Evolutionary conservation across 2,113 vertebrate genomes (phyloP).

Genomic region (Aramus guarauna): DNA sequence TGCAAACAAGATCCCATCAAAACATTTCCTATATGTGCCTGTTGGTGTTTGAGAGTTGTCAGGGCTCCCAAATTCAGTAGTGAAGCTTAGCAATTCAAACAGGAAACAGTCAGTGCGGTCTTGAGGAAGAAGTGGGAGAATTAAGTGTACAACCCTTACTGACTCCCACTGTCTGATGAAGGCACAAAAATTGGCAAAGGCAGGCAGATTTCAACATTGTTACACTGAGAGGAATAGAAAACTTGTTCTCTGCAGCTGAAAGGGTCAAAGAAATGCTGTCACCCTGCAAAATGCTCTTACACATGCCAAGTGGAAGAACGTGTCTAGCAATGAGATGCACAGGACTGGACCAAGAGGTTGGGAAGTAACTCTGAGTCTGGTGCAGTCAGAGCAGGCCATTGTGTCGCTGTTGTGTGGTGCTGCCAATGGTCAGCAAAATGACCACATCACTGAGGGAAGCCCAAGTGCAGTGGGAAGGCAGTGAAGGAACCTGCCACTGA

Average conservation of each 20-base stretch:
- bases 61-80: neutral
- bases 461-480: neutral
- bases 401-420: neutral
- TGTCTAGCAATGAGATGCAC: neutral
- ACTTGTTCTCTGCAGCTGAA: neutral
- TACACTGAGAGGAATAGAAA: neutral
- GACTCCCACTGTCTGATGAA: neutral
- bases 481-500: neutral
- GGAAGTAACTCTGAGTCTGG: neutral
- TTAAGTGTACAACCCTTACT: neutral
- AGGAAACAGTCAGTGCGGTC: neutral
- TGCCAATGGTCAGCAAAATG: neutral
- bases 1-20: neutral
- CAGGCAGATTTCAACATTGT: neutral
- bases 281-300: neutral
- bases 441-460: neutral
- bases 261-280: neutral
- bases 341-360: neutral
- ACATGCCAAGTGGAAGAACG: neutral
- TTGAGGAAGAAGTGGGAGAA: neutral
- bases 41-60: neutral
- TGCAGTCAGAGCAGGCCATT: neutral
- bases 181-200: neutral
- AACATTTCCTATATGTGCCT: neutral
- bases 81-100: neutral